Conservation (phyloP, 2,797 vertebrate species). For the Chiroxiphia lanceolata region DNA sequence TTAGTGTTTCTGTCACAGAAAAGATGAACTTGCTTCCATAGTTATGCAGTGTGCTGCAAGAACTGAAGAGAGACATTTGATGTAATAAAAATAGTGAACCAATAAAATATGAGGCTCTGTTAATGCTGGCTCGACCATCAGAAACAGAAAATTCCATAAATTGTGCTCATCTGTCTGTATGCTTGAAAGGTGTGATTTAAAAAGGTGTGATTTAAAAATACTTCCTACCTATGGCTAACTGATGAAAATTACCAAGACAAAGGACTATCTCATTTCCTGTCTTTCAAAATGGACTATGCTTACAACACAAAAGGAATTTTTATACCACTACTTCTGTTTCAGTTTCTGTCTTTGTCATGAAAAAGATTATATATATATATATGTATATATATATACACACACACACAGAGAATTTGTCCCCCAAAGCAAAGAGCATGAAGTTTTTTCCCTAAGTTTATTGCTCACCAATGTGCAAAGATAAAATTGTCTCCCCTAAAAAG, state of each 20-base stretch:
- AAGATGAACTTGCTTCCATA: neutral
- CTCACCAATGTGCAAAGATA: neutral
- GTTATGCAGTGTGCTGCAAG: neutral
- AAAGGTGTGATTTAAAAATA: neutral
- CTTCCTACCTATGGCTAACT: neutral
- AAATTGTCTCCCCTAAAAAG: neutral
- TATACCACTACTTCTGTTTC: neutral
- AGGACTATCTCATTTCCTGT: neutral
- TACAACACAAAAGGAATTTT: neutral
- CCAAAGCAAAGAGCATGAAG: neutral
- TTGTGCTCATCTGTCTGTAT: accelerated
- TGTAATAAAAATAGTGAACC: neutral
- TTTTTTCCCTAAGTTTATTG: neutral
- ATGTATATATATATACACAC: too few species aligned
- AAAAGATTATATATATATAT: neutral
- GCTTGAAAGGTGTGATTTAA: neutral
- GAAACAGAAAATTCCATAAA: neutral
- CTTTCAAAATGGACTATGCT: neutral
- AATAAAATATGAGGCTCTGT: neutral
- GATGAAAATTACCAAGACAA: neutral
- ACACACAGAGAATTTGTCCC: accelerated
- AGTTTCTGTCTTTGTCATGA: neutral
- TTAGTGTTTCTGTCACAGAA: neutral
- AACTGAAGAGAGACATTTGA: neutral
- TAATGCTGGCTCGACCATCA: neutral